Evolutionary conservation across 2,888 invertebrate species (phyloP).

Genomic region (Tryphoninae sp.): DNA sequence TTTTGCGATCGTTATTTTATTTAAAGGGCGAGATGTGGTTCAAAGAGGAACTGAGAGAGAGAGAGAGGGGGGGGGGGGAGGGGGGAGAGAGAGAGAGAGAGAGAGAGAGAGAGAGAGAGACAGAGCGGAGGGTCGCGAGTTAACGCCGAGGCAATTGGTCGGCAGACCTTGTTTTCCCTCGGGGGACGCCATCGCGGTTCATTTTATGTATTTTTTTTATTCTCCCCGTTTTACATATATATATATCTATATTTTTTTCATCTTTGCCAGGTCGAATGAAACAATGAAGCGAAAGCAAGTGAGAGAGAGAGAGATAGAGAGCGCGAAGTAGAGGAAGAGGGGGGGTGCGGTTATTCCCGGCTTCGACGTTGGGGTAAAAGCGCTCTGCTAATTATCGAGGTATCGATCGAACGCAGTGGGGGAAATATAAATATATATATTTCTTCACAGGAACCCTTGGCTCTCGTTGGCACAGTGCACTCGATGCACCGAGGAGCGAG

Average conservation of each 20-base stretch:
- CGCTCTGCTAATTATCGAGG: constrained; percentile 66
- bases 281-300: constrained; percentile 61
- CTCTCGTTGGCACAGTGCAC: constrained; percentile 62
- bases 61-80: background rate
- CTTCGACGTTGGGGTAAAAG: constrained; percentile 54
- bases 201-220: constrained; percentile 46
- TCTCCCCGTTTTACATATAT: constrained; percentile 1
- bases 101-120: background rate
- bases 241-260: constrained; percentile 19
- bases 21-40: constrained; percentile 24
- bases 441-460: constrained; percentile 48
- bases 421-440: constrained; percentile 23
- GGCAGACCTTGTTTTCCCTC: constrained; percentile 34
- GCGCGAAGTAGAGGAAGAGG: constrained; percentile 18
- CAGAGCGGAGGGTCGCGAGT: constrained; percentile 8
- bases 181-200: constrained; percentile 18
- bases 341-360: constrained; percentile 56
- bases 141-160: constrained; percentile 40
- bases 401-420: constrained; percentile 67
- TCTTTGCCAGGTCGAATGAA: constrained; percentile 44
- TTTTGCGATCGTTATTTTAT: constrained; percentile 45
- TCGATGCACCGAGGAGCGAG: constrained; percentile 12
- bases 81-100: background rate
- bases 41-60: background rate
- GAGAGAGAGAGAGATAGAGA: constrained; percentile 28